These are phyloP conservation scores for Amphipoea oculea DNA, from an alignment of 2,888 invertebrate species.

Conservation along the genomic window DNA sequence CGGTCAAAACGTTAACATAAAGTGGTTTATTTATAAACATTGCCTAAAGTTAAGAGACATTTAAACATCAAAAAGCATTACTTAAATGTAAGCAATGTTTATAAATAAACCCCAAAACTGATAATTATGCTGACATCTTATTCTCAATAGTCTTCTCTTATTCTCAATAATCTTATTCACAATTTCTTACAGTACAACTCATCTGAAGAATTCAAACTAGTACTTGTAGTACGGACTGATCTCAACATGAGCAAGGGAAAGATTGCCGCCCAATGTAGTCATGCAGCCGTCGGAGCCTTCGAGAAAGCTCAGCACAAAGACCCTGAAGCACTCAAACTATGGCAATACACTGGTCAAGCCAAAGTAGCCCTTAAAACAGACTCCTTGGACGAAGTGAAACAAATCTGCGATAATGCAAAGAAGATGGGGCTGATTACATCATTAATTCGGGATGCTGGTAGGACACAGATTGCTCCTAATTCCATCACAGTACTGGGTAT, in stretches of 20 bases:
- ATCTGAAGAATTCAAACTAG: conserved; percentile 93
- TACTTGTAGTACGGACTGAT: conserved; percentile 96
- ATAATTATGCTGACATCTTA: neutral
- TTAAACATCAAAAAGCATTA: no score
- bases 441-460: conserved; percentile 96
- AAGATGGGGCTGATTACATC: conserved; percentile 93
- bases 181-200: conserved; percentile 80
- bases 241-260: conserved; percentile 99
- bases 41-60: no score
- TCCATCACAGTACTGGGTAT: conserved; percentile 97
- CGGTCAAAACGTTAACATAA: no score
- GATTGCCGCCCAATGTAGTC: conserved; percentile 98
- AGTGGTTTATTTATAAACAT: no score
- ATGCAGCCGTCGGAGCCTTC: conserved; percentile 97
- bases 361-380: conserved; percentile 97
- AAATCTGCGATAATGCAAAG: conserved; percentile 93
- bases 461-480: conserved; percentile 97
- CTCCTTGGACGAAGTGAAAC: conserved; percentile 93
- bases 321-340: conserved; percentile 90
- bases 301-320: conserved; percentile 92
- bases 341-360: conserved; percentile 94
- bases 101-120: no score
- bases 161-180: neutral
- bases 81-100: no score
- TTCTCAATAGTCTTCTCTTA: neutral